These are phyloP conservation scores for Elymnias hypermnestra DNA, from an alignment of 1,140 invertebrate genomes.

Conservation along the genomic window DNA sequence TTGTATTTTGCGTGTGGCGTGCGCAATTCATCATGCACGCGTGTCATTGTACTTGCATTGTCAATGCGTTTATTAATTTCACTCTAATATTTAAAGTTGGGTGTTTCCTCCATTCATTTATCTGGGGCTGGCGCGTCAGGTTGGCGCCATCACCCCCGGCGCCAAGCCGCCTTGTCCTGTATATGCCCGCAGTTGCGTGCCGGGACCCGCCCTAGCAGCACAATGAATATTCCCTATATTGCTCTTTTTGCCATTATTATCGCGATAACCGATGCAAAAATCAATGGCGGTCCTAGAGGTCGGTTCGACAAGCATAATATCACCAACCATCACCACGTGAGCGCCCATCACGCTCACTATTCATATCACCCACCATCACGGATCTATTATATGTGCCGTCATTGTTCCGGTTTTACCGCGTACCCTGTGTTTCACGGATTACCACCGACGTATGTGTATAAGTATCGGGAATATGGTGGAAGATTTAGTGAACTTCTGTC, in stretches of 20 bases:
- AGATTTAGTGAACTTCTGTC: constrained; percentile 46
- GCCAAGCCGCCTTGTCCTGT: constrained; percentile 43
- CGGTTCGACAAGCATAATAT: constrained; percentile 32
- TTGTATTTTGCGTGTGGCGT: no score
- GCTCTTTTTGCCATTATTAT: constrained; percentile 24
- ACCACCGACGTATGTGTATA: constrained; percentile 55
- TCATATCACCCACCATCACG: constrained; percentile 54
- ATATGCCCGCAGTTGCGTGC: constrained; percentile 49
- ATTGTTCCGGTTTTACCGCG: constrained; percentile 36
- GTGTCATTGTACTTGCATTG: no score
- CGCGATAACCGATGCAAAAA: constrained; percentile 36
- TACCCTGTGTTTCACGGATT: constrained; percentile 57
- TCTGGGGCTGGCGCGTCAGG: constrained; percentile 37
- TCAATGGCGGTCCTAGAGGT: constrained; percentile 44
- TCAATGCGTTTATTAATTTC: no score
- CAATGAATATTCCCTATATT: constrained; percentile 38
- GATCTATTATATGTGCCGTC: constrained; percentile 49
- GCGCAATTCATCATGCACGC: no score
- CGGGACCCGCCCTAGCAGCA: constrained; percentile 51
- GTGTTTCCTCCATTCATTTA: constrained; percentile 29
- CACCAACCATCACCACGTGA: constrained; percentile 37
- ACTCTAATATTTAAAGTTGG: constrained; percentile 7
- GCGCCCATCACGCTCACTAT: constrained; percentile 47
- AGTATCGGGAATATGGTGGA: constrained; percentile 47
- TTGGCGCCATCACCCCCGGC: constrained; percentile 43